Percentiles rank a stretch among this genome's conserved stretches.
Conservation (phyloP, 2,888 invertebrate genomes). For the Pyrrhia umbra region DNA sequence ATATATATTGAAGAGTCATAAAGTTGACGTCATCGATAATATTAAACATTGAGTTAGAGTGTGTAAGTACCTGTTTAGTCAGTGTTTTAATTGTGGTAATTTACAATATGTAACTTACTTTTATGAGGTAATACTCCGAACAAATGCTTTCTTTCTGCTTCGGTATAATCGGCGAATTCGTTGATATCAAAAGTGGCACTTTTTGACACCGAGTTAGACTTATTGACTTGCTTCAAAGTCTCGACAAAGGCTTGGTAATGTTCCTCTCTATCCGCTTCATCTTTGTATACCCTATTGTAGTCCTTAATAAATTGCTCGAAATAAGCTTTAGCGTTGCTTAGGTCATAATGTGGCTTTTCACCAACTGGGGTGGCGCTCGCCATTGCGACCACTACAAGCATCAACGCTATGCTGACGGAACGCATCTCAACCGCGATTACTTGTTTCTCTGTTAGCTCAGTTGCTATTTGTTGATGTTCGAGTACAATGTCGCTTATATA, state of each 20-base stretch:
- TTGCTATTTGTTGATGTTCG: slow-evolving; percentile 4
- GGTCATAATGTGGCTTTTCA: slow-evolving; percentile 59
- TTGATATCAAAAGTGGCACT: slow-evolving; percentile 44
- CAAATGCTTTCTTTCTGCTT: slow-evolving; percentile 27
- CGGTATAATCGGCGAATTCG: slow-evolving; percentile 3
- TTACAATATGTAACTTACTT: no score
- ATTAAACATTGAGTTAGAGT: no score
- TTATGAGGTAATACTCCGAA: no score
- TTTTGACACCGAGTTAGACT: slow-evolving; percentile 34
- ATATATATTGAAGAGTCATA: neutral
- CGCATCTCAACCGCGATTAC: slow-evolving; percentile 31
- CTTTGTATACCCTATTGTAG: slow-evolving; percentile 30
- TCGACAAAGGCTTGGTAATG: slow-evolving; percentile 66
- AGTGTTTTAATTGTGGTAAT: no score
- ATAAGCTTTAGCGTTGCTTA: slow-evolving; percentile 59
- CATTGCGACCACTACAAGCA: slow-evolving; percentile 55
- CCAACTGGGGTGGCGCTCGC: slow-evolving; percentile 33
- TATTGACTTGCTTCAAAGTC: slow-evolving; percentile 60
- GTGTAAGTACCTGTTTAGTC: no score
- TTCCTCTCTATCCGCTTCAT: slow-evolving; percentile 56
- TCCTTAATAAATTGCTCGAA: slow-evolving; percentile 70
- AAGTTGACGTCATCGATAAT: slow-evolving; percentile 24
- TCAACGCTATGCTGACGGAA: slow-evolving; percentile 42
- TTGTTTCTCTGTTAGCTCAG: slow-evolving; percentile 26
- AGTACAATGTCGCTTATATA: slow-evolving; percentile 24